Conservation (phyloP, 2,113 vertebrate genomes). For the Orthonyx spaldingii region DNA sequence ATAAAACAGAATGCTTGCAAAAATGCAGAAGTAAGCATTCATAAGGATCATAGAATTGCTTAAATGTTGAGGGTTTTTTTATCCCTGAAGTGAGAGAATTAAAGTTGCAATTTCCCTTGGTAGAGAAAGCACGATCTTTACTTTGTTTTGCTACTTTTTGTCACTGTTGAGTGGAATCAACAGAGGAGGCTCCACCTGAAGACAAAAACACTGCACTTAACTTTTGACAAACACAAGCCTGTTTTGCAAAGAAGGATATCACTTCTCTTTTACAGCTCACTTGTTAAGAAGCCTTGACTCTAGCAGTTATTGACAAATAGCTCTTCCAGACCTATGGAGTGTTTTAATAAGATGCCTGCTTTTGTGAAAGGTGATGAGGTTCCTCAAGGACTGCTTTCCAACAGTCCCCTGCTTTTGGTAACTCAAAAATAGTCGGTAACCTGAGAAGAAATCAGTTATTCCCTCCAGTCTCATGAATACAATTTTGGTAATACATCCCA, state of each 20-base stretch:
- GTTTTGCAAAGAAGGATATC: not conserved
- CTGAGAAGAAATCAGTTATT: not conserved
- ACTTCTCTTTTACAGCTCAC: not conserved
- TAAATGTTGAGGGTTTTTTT: not conserved
- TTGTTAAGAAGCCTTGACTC: not conserved
- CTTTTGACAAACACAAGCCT: not conserved
- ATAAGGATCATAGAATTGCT: not conserved
- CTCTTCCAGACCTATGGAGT: not conserved
- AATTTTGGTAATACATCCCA: not conserved
- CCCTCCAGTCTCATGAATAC: not conserved
- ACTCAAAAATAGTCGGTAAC: not conserved
- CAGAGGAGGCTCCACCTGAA: not conserved
- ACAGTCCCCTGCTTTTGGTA: not conserved
- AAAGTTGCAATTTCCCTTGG: not conserved
- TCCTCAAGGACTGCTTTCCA: not conserved
- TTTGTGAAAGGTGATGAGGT: not conserved
- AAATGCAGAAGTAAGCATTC: not conserved
- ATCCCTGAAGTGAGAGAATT: not conserved
- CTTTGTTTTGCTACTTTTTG: not conserved
- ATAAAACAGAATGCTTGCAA: not conserved
- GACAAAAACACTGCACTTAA: not conserved
- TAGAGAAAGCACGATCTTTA: not conserved
- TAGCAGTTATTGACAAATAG: not conserved
- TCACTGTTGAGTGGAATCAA: not conserved
- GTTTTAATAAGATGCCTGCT: not conserved